Conservation (phyloP, 2,797 vertebrate species). For the Myotis planiceps region DNA sequence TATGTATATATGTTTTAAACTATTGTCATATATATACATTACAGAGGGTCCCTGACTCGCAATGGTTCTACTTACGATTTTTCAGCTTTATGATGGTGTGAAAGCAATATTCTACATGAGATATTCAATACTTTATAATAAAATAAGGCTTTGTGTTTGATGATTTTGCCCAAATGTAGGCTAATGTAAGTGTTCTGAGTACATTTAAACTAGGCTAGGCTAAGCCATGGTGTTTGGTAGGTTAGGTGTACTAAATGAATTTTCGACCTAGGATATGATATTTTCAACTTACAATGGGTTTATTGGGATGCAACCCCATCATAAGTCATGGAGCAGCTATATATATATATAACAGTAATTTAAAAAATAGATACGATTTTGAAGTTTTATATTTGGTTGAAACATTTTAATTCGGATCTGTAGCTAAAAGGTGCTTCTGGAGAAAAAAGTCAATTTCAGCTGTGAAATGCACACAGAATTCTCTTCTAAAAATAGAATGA, state of each 20-base stretch:
- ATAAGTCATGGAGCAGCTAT: not conserved
- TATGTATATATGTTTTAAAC: not conserved
- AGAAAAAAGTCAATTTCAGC: not conserved
- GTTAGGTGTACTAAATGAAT: not conserved
- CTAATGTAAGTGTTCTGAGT: not conserved
- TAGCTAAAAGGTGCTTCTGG: not conserved
- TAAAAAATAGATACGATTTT: conserved; percentile 9
- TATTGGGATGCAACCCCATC: not conserved
- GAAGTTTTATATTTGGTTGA: conserved; percentile 25
- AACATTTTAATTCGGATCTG: not conserved
- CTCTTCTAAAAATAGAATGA: not conserved
- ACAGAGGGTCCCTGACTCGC: not conserved
- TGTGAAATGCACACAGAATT: not conserved
- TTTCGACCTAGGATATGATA: not conserved
- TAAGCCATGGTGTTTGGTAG: not conserved
- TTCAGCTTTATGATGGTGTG: not conserved
- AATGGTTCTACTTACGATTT: not conserved
- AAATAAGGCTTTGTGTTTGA: not conserved
- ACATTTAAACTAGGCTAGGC: not conserved
- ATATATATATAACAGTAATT: not conserved
- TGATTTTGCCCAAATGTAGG: not conserved
- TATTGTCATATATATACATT: not conserved
- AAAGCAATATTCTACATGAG: not conserved
- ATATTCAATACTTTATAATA: not conserved
- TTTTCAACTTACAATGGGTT: not conserved